Conservation (phyloP, 2,113 vertebrate species). For the Sebastes fasciatus region DNA sequence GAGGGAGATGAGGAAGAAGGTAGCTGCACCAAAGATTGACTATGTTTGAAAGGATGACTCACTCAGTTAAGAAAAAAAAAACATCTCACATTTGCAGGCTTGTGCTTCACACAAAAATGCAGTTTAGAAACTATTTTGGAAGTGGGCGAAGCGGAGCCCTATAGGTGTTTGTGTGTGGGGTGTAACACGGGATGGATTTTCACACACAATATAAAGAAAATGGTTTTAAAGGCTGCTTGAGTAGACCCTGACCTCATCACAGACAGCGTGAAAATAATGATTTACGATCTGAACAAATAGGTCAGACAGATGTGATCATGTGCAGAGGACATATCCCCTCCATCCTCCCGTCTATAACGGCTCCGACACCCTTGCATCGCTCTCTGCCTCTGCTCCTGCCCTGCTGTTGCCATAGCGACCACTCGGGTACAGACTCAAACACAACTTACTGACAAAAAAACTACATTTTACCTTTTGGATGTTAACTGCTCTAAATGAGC, state of each 20-base stretch:
- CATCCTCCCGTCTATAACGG: slow-evolving; percentile 47
- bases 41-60: slow-evolving; percentile 35
- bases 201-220: background rate
- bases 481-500: slow-evolving; percentile 39
- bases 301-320: slow-evolving; percentile 16
- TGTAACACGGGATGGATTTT: background rate
- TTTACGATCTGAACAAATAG: background rate
- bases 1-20: slow-evolving; percentile 61
- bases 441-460: slow-evolving; percentile 64
- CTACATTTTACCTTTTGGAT: slow-evolving; percentile 50
- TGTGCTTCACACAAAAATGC: background rate
- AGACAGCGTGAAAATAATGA: slow-evolving; percentile 6
- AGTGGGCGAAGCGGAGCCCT: background rate
- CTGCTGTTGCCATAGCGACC: slow-evolving; percentile 78
- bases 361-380: slow-evolving; percentile 52
- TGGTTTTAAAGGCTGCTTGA: background rate
- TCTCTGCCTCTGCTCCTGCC: slow-evolving; percentile 56
- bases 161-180: background rate
- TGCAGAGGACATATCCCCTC: slow-evolving; percentile 52
- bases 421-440: slow-evolving; percentile 63
- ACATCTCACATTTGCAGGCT: background rate
- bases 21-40: slow-evolving; percentile 65
- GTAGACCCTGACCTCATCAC: background rate
- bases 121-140: background rate
- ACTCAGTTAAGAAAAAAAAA: slow-evolving; percentile 15